phyloP scores from a whole-genome alignment of 1,140 invertebrate genomes.

The Chelonus insularis region DNA sequence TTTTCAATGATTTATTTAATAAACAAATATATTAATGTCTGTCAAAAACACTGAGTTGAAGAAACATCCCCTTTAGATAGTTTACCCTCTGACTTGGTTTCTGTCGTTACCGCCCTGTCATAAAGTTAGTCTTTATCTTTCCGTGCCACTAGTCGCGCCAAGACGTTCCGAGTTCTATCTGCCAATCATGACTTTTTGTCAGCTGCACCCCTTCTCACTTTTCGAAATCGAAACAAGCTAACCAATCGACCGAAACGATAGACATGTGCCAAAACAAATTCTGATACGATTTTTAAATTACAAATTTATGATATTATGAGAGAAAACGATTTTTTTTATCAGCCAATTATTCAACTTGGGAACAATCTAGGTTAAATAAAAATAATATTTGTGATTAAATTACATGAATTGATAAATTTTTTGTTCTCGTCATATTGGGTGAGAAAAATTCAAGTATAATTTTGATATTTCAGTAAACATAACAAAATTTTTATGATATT shows the following conservation, averaged over 20 bases:
- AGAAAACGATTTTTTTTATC: too few relatives aligned
- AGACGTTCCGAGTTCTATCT: slow-evolving; percentile 38
- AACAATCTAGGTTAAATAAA: too few relatives aligned
- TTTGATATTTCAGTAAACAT: too few relatives aligned
- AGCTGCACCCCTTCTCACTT: slow-evolving; percentile 28
- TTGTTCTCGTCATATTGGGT: too few relatives aligned
- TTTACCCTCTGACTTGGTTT: slow-evolving; percentile 1
- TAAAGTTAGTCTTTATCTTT: slow-evolving; percentile 51
- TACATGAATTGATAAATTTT: too few relatives aligned
- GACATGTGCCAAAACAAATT: slow-evolving; percentile 29
- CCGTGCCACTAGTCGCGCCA: slow-evolving; percentile 33
- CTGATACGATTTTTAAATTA: too few relatives aligned
- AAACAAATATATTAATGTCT: slow-evolving; percentile 12
- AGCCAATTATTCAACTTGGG: too few relatives aligned
- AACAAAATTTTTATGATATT: too few relatives aligned
- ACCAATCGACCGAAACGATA: slow-evolving; percentile 29
- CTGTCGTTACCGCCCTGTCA: slow-evolving; percentile 37
- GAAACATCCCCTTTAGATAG: background rate
- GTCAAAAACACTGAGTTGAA: slow-evolving; percentile 9
- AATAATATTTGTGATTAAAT: too few relatives aligned
- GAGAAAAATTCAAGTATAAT: too few relatives aligned
- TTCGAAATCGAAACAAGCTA: slow-evolving; percentile 21
- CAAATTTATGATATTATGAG: too few relatives aligned
- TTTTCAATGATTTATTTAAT: too few relatives aligned
- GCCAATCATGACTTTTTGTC: slow-evolving; percentile 46